Evolutionary conservation across 2,113 vertebrate genomes (phyloP), one percentile per base, ranked within the genome.

Genomic region (Theropithecus gelada): DNA sequence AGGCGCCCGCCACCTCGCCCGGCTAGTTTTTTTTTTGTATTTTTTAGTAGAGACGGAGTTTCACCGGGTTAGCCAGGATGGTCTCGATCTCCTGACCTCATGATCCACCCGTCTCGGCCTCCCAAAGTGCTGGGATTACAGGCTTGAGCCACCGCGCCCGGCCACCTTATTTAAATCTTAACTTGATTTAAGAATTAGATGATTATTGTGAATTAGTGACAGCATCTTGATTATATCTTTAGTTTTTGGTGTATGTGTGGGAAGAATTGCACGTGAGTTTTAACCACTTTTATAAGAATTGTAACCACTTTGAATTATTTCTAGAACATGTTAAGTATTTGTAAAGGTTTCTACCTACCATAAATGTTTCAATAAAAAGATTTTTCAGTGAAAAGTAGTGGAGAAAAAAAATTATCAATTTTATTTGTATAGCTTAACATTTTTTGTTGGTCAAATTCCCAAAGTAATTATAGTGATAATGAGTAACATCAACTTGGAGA

Each of bases 291-390:
- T 20, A 50, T 52, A 57, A 57, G 27, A 20, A 93, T 93, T 93
- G 80, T 59, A 93, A 76, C 81, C 43, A 68, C 10, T 87, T 73
- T 76, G 40, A 82, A 97, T 87, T 55, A 59, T 94, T 94, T 88
- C 14, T 82, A 32, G 59, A 87, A 40, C 76, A 52, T 12, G 22
- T 73, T 93, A 90, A 52, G 32, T 25, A 75, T 88, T 87, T 48
- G 20, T 8, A 3, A 43, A 87, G 76, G 48, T 88, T 96, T 76
- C 45, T 84, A 2, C 68, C 55, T 88, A 11, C 45, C 32, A 30
- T 55, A 84, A 43, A 30, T 68, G 85, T 17, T 88, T 79, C 30
- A 76, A 7, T 57, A 78, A 79, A 94, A 61, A 79, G 48, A 45
- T 89, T 80, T 90, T n/a, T 81, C 81, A 68, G 8, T 84, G 79